Percentiles rank a stretch among this genome's conserved stretches.
Evolutionary conservation across 35 echinoderm and acorn worm genomes (phyloP).

Genomic region (Apostichopus californicus): DNA sequence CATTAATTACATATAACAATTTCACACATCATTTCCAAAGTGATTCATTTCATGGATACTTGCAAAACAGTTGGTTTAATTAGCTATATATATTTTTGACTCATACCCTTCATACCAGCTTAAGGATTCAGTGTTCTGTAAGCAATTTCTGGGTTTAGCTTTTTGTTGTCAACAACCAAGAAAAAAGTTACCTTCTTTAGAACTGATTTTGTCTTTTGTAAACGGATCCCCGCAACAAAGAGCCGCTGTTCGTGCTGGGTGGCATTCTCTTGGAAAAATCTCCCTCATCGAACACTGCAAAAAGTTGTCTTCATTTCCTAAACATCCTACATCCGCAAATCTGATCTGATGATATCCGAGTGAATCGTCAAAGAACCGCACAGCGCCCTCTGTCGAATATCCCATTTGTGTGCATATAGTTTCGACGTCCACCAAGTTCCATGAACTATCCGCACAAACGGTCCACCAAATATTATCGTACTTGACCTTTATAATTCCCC

Average conservation of each 20-base stretch:
- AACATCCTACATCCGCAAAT: neutral
- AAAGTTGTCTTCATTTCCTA: constrained; percentile 3
- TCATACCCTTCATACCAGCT: no score
- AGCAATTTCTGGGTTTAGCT: no score
- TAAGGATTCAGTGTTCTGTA: no score
- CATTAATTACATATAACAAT: neutral
- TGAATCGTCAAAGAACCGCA: constrained; percentile 15
- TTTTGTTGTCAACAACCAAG: no score
- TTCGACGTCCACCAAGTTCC: constrained; percentile 12
- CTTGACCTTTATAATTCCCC: constrained; percentile 1
- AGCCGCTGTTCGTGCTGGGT: constrained; percentile 13
- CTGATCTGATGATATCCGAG: constrained; percentile 25
- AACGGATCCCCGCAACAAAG: constrained; percentile 17
- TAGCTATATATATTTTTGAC: no score
- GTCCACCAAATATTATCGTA: constrained; percentile 42
- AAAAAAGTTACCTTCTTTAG: neutral
- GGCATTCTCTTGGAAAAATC: constrained; percentile 22
- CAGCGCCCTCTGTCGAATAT: constrained; percentile 11
- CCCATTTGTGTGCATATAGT: constrained; percentile 28
- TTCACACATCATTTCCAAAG: neutral
- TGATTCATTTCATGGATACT: neutral
- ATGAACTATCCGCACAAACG: constrained; percentile 2
- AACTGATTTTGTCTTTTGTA: neutral
- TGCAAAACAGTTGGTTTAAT: no score
- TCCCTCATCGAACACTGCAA: constrained; percentile 24